phyloP scores from a whole-genome alignment of 2,888 invertebrate genomes.

The Agrilus mali region DNA sequence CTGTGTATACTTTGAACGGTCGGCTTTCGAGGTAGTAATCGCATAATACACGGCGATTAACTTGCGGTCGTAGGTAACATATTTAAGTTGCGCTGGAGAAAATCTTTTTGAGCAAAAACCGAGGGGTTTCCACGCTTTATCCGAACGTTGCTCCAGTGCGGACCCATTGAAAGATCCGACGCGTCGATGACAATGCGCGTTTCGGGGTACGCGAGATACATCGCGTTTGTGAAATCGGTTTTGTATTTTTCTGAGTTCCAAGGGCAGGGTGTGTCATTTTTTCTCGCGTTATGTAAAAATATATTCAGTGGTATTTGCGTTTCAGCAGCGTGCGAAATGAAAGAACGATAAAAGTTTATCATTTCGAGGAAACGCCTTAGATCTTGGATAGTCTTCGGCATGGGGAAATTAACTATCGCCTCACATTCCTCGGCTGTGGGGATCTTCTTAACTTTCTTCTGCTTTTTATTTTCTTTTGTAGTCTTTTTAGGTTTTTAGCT shows the following conservation, averaged over 20 bases:
- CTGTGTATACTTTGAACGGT: slow-evolving; percentile 20
- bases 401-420: not conserved
- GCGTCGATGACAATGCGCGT: slow-evolving; percentile 19
- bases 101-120: slow-evolving; percentile 25
- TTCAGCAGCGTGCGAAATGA: no score
- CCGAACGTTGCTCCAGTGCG: slow-evolving; percentile 17
- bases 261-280: not conserved
- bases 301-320: not conserved
- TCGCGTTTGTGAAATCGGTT: not conserved
- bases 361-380: not conserved
- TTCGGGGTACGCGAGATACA: no score
- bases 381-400: not conserved
- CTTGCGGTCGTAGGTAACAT: slow-evolving; percentile 27
- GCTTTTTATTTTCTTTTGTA: no score
- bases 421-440: not conserved
- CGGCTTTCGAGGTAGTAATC: slow-evolving; percentile 24
- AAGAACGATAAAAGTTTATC: slow-evolving; percentile 3
- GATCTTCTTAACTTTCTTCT: no score
- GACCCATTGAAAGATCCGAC: slow-evolving; percentile 20
- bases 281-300: slow-evolving; percentile 3
- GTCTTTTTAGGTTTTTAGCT: no score
- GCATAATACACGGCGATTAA: slow-evolving; percentile 24
- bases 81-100: slow-evolving; percentile 14
- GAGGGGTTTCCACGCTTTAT: slow-evolving; percentile 20
- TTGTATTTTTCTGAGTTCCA: not conserved